Evolutionary conservation across 2,888 invertebrate genomes (phyloP).

Genomic region (Himalopsyche anomala): DNA sequence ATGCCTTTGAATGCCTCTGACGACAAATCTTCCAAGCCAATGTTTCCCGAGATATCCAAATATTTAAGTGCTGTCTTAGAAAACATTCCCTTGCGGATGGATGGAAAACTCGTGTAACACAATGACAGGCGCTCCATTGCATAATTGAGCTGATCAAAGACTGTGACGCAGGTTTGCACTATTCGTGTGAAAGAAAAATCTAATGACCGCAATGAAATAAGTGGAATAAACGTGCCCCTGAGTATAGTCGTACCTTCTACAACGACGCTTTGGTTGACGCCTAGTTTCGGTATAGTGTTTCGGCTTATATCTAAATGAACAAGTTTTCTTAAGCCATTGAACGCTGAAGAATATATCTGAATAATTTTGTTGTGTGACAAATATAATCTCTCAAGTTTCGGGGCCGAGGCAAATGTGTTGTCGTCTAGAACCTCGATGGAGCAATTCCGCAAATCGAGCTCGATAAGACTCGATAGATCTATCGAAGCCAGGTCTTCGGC

Average conservation of each 20-base stretch:
- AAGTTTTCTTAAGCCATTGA: slow-evolving; percentile 71
- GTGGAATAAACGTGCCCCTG: slow-evolving; percentile 68
- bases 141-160: slow-evolving; percentile 68
- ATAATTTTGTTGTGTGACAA: slow-evolving; percentile 76
- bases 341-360: slow-evolving; percentile 71
- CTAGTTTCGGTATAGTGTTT: slow-evolving; percentile 68
- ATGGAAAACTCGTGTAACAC: slow-evolving; percentile 73
- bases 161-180: slow-evolving; percentile 68
- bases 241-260: slow-evolving; percentile 69
- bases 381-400: slow-evolving; percentile 73
- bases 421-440: slow-evolving; percentile 73
- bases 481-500: slow-evolving; percentile 57
- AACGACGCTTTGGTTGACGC: slow-evolving; percentile 64
- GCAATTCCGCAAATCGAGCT: slow-evolving; percentile 79
- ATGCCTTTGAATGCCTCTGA: slow-evolving; percentile 71
- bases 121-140: slow-evolving; percentile 71
- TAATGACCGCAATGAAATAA: slow-evolving; percentile 70
- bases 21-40: slow-evolving; percentile 69
- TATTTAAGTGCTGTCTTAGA: slow-evolving; percentile 71
- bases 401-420: slow-evolving; percentile 73
- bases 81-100: slow-evolving; percentile 71
- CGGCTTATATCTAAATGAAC: slow-evolving; percentile 77
- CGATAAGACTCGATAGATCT: slow-evolving; percentile 70
- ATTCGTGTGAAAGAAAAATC: slow-evolving; percentile 72
- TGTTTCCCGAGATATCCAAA: slow-evolving; percentile 78